Evolutionary conservation across 2,888 invertebrate genomes (phyloP), one percentile per base, ranked within the genome.

Genomic region (Oasisia sp.): DNA sequence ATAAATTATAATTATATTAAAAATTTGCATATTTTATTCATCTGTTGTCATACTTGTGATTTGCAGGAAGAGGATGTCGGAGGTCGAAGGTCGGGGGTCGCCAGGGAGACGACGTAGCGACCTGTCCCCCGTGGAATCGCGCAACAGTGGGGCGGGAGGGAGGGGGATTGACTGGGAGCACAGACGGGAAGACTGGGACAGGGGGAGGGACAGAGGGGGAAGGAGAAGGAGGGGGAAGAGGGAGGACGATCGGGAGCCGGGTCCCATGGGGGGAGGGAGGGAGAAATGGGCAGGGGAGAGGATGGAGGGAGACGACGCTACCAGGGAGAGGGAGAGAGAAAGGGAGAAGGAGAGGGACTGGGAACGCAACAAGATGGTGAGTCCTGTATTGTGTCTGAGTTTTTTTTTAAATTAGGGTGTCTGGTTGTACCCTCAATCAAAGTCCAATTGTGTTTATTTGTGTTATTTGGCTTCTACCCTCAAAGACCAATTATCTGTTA

Each of bases 61-160:
- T 91, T 91, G 50, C 58, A 91, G 92, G 50, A 32, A 92, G 92
- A 89, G 90, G 92, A 92, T 32, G 92, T 19, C 89, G 89, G 44
- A 92, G 90, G 45, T 44, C 89, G 56, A 89, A 90, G 92, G 19
- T 89, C 32, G 92, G 90, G 89, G 92, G 90, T 44, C 92, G 50
- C 45, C 44, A 50, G 45, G n/a, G 92, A 44, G 90, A 32, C 89
- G 50, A 32, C n/a, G 90, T 89, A 32, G 89, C 32, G 38, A 90
- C n/a, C 11, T 32, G 89, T 89, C 38, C 7, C 27, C 89, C 44
- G 89, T n/a, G 45, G 32, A 44, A 11, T n/a, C 45, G 9, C 92
- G 92, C 58, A 89, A 89, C 92, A 14, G 89, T 56, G 32, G 92
- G 45, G 14, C 50, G 89, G 44, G 45, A 32, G 44, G 38, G 90